Conservation (phyloP, 2,113 vertebrate species). For the Fregata magnificens region DNA sequence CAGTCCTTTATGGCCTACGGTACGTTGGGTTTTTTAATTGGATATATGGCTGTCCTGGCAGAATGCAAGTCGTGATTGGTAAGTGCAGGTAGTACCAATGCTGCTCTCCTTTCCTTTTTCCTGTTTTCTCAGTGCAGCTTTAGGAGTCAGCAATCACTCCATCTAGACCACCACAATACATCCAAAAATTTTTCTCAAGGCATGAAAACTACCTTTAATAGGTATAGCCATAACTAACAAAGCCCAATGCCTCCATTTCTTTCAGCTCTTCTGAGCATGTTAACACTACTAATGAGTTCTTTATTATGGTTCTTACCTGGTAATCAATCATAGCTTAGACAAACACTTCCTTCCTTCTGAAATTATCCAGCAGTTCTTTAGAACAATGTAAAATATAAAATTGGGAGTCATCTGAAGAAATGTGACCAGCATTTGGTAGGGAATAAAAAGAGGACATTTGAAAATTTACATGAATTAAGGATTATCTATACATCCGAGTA, state of each 20-base stretch:
- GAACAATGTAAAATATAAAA: not conserved
- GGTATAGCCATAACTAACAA: not conserved
- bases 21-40: slow-evolving; percentile 46
- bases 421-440: not conserved
- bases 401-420: not conserved
- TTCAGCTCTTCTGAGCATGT: not conserved
- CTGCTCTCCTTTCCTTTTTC: not conserved
- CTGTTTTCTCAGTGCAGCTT: not conserved
- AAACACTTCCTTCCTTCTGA: not conserved
- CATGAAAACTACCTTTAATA: not conserved
- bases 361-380: not conserved
- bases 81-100: not conserved
- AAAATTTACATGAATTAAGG: not conserved
- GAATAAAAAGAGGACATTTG: not conserved
- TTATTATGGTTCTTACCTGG: not conserved
- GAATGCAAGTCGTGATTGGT: not conserved
- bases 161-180: not conserved
- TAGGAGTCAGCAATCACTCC: not conserved
- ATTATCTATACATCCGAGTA: not conserved
- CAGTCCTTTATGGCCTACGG: slow-evolving; percentile 91
- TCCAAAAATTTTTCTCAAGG: not conserved
- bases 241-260: not conserved
- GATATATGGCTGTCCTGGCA: not conserved
- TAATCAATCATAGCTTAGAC: not conserved
- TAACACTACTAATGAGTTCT: not conserved